Percentiles rank a stretch among this genome's conserved stretches.
phyloP scores from a whole-genome alignment of 2,113 vertebrate genomes.

The Archocentrus centrarchus region DNA sequence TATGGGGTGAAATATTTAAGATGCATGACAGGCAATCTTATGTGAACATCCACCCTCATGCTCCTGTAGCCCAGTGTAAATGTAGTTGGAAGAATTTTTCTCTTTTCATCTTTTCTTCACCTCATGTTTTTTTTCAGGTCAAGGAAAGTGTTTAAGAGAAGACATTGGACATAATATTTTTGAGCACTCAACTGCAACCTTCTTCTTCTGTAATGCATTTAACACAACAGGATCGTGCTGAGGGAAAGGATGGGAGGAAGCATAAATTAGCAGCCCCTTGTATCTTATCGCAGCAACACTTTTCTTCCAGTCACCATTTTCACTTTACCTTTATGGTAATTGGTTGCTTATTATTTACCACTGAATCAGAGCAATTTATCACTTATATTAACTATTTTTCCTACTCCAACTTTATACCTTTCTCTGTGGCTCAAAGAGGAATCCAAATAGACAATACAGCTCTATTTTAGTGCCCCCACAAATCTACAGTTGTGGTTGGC shows the following conservation, averaged over 20 bases:
- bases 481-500: conserved; percentile 20
- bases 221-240: neutral
- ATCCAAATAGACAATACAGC: conserved; percentile 6
- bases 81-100: neutral
- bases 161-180: neutral
- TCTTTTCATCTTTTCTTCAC: neutral
- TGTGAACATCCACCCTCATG: neutral
- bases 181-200: neutral
- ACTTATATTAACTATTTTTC: conserved; percentile 8
- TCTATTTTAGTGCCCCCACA: conserved; percentile 12
- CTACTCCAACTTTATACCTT: neutral
- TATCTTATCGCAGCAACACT: conserved; percentile 2
- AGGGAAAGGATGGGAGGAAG: neutral
- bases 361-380: conserved; percentile 21
- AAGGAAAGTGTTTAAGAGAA: neutral
- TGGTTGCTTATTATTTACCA: conserved; percentile 35
- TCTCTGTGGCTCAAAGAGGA: neutral
- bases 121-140: neutral
- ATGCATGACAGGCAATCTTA: neutral
- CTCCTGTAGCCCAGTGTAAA: neutral
- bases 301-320: conserved; percentile 5
- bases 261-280: neutral
- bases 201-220: neutral
- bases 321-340: conserved; percentile 9
- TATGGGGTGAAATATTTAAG: neutral